Conservation (phyloP, 2,113 vertebrate genomes). For the Larimichthys crocea region DNA sequence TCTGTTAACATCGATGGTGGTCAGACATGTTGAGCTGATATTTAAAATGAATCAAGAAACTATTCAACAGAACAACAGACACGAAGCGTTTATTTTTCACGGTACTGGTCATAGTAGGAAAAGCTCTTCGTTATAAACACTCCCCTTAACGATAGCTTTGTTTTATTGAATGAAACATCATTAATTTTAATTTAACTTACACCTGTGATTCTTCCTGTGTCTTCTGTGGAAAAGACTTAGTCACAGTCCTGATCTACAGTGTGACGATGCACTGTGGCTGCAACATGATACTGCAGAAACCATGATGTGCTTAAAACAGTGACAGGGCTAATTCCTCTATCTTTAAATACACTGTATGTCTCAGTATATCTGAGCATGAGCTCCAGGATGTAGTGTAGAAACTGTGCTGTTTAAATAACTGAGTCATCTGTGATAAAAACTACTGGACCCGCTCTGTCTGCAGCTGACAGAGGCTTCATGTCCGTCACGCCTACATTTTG, state of each 20-base stretch:
- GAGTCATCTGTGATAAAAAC: background rate
- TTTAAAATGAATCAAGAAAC: background rate
- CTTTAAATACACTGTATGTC: background rate
- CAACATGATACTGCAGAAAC: background rate
- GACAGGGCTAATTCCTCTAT: background rate
- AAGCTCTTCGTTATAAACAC: background rate
- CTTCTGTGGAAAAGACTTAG: background rate
- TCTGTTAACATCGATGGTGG: no score
- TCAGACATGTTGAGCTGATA: no score
- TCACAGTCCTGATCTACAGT: background rate
- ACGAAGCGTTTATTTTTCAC: background rate
- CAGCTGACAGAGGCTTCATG: background rate
- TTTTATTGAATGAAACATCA: background rate
- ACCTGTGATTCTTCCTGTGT: background rate
- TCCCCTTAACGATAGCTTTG: background rate
- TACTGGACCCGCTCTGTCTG: background rate
- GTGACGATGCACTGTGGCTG: background rate
- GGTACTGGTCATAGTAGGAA: background rate
- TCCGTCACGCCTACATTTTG: background rate
- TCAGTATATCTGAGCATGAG: background rate
- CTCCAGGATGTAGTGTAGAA: background rate
- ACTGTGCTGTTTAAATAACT: background rate
- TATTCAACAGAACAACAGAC: background rate
- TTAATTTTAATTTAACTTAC: background rate
- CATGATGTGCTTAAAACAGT: background rate